Percentiles rank a stretch among this genome's conserved stretches.
Evolutionary conservation across 2,113 vertebrate genomes (phyloP).

Genomic region (Athene noctua): DNA sequence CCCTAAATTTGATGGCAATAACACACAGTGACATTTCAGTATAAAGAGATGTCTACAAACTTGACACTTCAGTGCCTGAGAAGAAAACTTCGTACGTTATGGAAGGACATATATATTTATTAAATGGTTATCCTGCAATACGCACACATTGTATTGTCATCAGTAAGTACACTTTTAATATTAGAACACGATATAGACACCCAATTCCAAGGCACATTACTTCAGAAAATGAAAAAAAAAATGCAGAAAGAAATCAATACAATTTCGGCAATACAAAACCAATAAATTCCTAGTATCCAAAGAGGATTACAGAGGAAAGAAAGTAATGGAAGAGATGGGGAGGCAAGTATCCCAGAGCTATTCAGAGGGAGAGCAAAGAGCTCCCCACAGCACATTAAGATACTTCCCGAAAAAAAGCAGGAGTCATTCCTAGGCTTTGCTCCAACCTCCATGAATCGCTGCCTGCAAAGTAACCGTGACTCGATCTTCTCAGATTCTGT

Average conservation of each 20-base stretch:
- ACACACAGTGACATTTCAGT: not conserved
- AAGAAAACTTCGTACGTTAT: not conserved
- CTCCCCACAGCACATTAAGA: not conserved
- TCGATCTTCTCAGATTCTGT: not conserved
- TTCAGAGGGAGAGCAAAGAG: not conserved
- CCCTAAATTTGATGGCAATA: not conserved
- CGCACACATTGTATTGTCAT: not conserved
- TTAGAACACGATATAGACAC: not conserved
- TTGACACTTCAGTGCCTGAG: not conserved
- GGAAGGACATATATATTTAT: not conserved
- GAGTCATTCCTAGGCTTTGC: conserved; percentile 46
- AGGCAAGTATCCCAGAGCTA: not conserved
- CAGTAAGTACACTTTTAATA: not conserved
- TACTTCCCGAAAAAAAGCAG: conserved; percentile 7
- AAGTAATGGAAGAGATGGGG: not conserved
- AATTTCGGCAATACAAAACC: not conserved
- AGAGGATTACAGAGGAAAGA: not conserved
- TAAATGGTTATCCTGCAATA: not conserved
- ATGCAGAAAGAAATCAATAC: not conserved
- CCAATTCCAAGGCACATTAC: not conserved
- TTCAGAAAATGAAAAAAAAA: not conserved
- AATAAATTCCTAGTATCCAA: not conserved
- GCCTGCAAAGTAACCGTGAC: conserved; percentile 7
- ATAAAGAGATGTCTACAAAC: not conserved
- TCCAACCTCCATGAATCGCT: conserved; percentile 30